Evolutionary conservation across 2,797 vertebrate genomes (phyloP), one percentile per base, ranked within the genome.

Genomic region (Microtus californicus): DNA sequence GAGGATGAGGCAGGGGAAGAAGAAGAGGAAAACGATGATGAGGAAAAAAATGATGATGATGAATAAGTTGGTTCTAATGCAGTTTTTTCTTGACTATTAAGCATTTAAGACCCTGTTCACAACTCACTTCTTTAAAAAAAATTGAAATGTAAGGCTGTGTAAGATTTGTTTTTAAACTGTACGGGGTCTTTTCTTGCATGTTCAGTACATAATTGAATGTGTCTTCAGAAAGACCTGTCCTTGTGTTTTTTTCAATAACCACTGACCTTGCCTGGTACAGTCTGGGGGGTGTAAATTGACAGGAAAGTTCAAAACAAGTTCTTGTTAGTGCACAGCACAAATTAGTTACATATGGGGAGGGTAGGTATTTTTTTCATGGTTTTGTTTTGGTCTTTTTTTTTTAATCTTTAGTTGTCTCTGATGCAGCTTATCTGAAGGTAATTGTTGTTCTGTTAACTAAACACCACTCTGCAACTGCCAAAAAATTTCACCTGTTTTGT

Each of bases 181-280:
- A 7, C 19, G 23, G 56, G 19, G 56, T 63, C 29, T 98, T 99
- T 99, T 99, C 99, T 99, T 99, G 99, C 99, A 99, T 99, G 99
- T 99, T 99, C 99, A 99, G 99, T 99, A 98, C 98, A 99, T 99
- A 99, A 99, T 99, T 98, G 98, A 99, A 99, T 98, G 98, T 99
- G 99, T 99, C 98, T 99, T 99, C 98, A 98, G 98, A 98, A 98
- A 98, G 98, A 97, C 98, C 98, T 98, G 97, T 99, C 97, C 98
- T 98, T 98, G 97, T 99, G 99, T 99, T 56, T 56, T 5, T 97
- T 99, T 99, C 98, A 98, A 23, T 21, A 98, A 98, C 99, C 99
- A 99, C 99, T 99, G 99, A 99, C 98, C 98, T 99, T 98, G 98
- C 99, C 99, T 98, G 98, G 98, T 99, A 99, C 99, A 99, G 99